These are phyloP conservation scores for Pimpla rufipes DNA, from an alignment of 2,888 invertebrate species.

Conservation along the genomic window DNA sequence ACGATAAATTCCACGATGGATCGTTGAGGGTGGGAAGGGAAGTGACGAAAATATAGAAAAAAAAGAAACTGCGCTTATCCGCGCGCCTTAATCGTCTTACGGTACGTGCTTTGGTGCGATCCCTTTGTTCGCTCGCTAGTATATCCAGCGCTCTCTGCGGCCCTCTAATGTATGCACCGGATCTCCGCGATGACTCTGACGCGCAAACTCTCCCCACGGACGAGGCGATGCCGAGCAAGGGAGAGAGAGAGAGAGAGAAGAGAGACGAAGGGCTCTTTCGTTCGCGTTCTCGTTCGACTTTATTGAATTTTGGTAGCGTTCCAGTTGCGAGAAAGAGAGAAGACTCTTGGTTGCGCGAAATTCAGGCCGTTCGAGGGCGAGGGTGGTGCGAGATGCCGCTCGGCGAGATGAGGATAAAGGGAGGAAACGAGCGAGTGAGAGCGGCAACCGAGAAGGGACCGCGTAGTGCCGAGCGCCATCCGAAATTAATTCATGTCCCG, in stretches of 20 bases:
- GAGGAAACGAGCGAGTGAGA: slow-evolving; percentile 60
- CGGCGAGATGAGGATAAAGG: slow-evolving; percentile 59
- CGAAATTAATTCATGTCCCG: slow-evolving; percentile 84
- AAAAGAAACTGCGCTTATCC: slow-evolving; percentile 68
- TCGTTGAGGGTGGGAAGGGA: background rate
- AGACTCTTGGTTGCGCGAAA: slow-evolving; percentile 43
- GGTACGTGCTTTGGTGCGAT: slow-evolving; percentile 74
- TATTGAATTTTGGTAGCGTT: slow-evolving; percentile 85
- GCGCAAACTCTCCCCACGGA: slow-evolving; percentile 77
- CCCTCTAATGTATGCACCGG: slow-evolving; percentile 82
- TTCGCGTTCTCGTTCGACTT: slow-evolving; percentile 80
- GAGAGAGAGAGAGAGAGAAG: slow-evolving; percentile 74
- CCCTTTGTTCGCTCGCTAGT: slow-evolving; percentile 77
- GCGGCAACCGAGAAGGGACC: slow-evolving; percentile 54
- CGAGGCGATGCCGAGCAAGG: slow-evolving; percentile 64
- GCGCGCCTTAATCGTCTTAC: slow-evolving; percentile 79
- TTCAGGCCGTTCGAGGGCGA: slow-evolving; percentile 52
- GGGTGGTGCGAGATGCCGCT: slow-evolving; percentile 63
- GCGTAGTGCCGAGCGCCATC: slow-evolving; percentile 37
- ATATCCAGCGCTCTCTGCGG: slow-evolving; percentile 71
- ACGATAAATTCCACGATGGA: background rate
- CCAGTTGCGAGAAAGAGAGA: slow-evolving; percentile 74
- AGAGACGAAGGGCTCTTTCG: slow-evolving; percentile 63
- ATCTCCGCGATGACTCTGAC: slow-evolving; percentile 80
- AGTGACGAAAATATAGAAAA: slow-evolving; percentile 31